Base-by-base conservation (phyloP, 2,888 invertebrate genomes). In the Thyatira batis region DNA sequence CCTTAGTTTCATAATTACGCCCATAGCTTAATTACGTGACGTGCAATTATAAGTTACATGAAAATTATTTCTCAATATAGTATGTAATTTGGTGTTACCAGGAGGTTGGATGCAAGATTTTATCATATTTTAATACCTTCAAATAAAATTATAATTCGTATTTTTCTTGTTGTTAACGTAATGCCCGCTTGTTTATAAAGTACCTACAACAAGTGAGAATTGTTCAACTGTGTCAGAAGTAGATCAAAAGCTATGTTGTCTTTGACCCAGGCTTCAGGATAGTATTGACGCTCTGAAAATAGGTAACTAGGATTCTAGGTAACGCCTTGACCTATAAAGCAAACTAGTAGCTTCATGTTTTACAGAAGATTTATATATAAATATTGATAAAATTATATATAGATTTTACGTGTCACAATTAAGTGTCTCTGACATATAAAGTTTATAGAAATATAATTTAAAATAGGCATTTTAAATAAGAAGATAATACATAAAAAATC, bases 1-100 rank as follows among this genome's bases (percentile, higher is more conserved):
- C 57, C 58, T 60, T 54, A 49, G 55, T 61, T 55, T 63, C 63
- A 58, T 64, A 68, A 70, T 73, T 67, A 69, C 48, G 13, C 33
- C 55, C 57, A 51, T 61, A 63, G 53, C 66, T 63, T 59, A 63
- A 67, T 67, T 61, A 55, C 44, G 48, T 48, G 28, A 46, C 55
- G 43, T 43, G 13, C 28, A 30, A 27, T 30, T 17, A 23, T 5
- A 25, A 23, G 13, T n/a, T 30, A 28, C 49, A 23, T 33, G 13
- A 33, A 30, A 39, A 39, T 33, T 33, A 33, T 33, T 33, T 33
- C n/a, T n/a, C 33, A 4, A n/a, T 13, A 33, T 30, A 30, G 1
- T 10, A 33, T n/a, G 13, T 33, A 33, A 33, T 13, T 33, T 39
- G 39, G 39, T 39, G 39, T 23, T 0, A 39, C 33, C 33, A 33